These are phyloP conservation scores for Bombus pascuorum DNA, from an alignment of 1,140 invertebrate genomes.

Conservation along the genomic window DNA sequence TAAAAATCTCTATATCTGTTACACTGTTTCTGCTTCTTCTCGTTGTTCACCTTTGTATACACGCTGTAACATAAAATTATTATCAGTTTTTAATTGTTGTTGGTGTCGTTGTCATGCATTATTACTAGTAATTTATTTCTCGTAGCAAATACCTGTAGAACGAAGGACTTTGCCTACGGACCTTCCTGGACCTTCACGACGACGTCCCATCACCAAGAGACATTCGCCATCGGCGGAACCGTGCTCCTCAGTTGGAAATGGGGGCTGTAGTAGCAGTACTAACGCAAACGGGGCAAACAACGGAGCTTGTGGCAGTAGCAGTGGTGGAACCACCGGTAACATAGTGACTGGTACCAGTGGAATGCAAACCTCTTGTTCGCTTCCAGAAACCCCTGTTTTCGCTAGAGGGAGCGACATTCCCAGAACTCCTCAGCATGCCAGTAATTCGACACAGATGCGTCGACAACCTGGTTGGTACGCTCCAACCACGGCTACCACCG, in stretches of 20 bases:
- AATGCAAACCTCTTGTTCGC: slow-evolving; percentile 90
- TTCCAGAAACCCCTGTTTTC: slow-evolving; percentile 92
- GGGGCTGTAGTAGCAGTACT: slow-evolving; percentile 73
- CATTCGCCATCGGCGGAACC: slow-evolving; percentile 82
- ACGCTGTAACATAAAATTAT: background rate
- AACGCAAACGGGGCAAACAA: slow-evolving; percentile 72
- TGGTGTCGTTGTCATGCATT: background rate
- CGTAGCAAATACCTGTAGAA: slow-evolving; percentile 84
- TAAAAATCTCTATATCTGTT: background rate
- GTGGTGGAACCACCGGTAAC: slow-evolving; percentile 77
- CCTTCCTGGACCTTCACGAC: slow-evolving; percentile 83
- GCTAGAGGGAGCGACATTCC: slow-evolving; percentile 90
- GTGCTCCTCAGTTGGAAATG: slow-evolving; percentile 78
- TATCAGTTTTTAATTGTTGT: background rate
- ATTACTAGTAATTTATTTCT: background rate
- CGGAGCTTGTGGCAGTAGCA: slow-evolving; percentile 81
- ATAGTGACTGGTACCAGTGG: slow-evolving; percentile 75
- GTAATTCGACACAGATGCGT: slow-evolving; percentile 77
- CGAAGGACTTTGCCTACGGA: slow-evolving; percentile 88
- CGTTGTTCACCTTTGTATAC: too few relatives aligned
- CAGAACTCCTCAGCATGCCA: slow-evolving; percentile 86
- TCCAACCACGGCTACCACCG: slow-evolving; percentile 79
- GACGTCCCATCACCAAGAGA: slow-evolving; percentile 81
- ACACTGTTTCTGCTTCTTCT: too few relatives aligned
- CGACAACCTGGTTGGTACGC: slow-evolving; percentile 81